Conservation (phyloP, 2,113 vertebrate species). For the Heteronetta atricapilla region DNA sequence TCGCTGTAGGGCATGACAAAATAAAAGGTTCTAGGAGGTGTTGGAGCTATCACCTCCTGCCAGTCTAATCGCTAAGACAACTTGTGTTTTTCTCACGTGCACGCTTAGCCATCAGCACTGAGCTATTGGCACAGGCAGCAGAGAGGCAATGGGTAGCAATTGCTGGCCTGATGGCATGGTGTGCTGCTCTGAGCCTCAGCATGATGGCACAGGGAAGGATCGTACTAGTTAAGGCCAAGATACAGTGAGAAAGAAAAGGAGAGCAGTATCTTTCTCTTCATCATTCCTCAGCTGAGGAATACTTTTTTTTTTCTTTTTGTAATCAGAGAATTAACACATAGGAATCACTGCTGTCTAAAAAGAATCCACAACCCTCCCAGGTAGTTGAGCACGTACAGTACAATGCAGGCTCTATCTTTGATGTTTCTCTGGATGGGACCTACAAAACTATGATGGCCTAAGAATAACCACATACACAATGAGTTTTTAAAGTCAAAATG, state of each 20-base stretch:
- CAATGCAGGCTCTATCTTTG: background rate
- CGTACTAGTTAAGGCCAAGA: background rate
- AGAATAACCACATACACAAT: background rate
- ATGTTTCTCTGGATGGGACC: background rate
- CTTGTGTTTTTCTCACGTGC: background rate
- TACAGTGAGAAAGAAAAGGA: background rate
- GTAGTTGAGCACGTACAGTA: background rate
- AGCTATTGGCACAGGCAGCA: background rate
- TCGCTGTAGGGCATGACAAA: background rate
- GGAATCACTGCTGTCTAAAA: background rate
- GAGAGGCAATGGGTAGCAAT: background rate
- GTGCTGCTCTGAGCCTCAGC: background rate
- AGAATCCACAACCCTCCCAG: background rate
- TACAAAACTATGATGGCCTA: background rate
- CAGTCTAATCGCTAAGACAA: background rate
- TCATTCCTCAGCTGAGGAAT: background rate
- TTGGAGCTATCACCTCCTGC: background rate
- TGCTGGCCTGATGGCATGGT: background rate
- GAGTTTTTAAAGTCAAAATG: constrained; percentile 2
- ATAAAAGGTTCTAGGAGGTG: background rate
- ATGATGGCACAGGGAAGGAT: background rate
- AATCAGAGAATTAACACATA: background rate
- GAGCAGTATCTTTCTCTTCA: background rate
- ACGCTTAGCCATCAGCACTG: background rate
- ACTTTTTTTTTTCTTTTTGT: background rate